phyloP scores from a whole-genome alignment of 2,888 invertebrate species.

The Villa cingulata region DNA sequence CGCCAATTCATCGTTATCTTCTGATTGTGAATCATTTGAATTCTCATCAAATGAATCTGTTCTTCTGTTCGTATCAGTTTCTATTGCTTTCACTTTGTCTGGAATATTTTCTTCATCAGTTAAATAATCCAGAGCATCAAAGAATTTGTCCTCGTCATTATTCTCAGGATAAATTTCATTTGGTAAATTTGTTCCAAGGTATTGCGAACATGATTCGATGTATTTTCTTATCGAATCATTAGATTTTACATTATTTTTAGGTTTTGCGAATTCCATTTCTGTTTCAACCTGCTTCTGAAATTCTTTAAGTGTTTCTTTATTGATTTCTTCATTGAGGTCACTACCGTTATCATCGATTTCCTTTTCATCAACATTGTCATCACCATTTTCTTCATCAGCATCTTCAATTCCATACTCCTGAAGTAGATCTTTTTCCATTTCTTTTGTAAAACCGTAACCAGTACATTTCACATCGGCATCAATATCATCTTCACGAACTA shows the following conservation, averaged over 20 bases:
- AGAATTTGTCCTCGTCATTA: constrained; percentile 5
- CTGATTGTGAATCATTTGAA: constrained; percentile 29
- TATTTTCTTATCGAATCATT: constrained; percentile 35
- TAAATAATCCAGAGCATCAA: constrained; percentile 9
- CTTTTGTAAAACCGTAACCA: constrained; percentile 78
- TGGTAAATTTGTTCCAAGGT: constrained; percentile 23
- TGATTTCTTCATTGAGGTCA: constrained; percentile 21
- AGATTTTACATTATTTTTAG: constrained; percentile 31
- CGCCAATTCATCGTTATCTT: constrained; percentile 25
- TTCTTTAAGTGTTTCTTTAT: constrained; percentile 28
- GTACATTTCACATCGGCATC: constrained; percentile 86
- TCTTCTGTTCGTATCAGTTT: constrained; percentile 1
- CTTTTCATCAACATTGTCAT: constrained; percentile 23
- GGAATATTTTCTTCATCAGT: background rate
- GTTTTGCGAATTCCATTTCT: constrained; percentile 35
- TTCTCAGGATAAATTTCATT: constrained; percentile 11
- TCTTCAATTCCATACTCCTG: constrained; percentile 42
- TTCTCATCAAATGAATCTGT: constrained; percentile 16
- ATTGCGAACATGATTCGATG: constrained; percentile 33
- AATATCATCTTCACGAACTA: constrained; percentile 62
- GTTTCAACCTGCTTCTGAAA: constrained; percentile 30
- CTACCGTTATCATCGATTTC: constrained; percentile 22
- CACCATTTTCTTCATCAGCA: constrained; percentile 25
- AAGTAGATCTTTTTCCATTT: constrained; percentile 58
- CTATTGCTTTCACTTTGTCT: background rate